Evolutionary conservation across 2,888 invertebrate genomes (phyloP).

Genomic region (Cephonodes hylas): DNA sequence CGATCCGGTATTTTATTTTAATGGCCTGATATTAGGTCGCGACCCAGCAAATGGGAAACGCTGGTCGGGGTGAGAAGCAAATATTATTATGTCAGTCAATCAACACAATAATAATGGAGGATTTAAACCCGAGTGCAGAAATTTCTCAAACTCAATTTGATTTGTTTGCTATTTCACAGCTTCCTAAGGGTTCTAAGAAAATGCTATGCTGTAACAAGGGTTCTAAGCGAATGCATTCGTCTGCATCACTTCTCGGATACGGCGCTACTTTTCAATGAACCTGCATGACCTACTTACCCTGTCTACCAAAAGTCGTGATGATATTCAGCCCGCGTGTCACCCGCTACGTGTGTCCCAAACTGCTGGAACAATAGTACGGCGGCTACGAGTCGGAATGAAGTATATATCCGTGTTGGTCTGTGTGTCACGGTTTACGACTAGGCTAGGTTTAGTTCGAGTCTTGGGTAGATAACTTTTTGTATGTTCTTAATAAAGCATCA

Average conservation of each 20-base stretch:
- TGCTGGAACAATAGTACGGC: not conserved
- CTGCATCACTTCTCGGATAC: not conserved
- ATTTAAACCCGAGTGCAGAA: too few species aligned
- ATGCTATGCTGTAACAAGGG: too few species aligned
- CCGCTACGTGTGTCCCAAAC: not conserved
- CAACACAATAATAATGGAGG: too few species aligned
- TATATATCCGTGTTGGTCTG: not conserved
- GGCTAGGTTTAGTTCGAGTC: not conserved
- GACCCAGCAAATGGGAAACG: too few species aligned
- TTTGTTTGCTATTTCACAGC: too few species aligned
- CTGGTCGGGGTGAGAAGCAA: too few species aligned
- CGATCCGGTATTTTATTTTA: too few species aligned
- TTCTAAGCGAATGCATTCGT: not conserved
- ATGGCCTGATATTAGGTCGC: too few species aligned
- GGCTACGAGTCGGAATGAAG: not conserved
- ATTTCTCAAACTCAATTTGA: too few species aligned
- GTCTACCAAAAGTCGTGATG: not conserved
- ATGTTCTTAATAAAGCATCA: too few species aligned
- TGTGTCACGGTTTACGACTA: not conserved
- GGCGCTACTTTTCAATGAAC: not conserved
- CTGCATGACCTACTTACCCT: not conserved
- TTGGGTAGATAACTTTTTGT: not conserved
- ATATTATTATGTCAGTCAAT: too few species aligned
- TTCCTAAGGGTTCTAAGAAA: too few species aligned
- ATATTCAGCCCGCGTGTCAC: not conserved